These are phyloP conservation scores for Pseudolycoriella hygida DNA, from an alignment of 2,888 invertebrate genomes.

Conservation along the genomic window DNA sequence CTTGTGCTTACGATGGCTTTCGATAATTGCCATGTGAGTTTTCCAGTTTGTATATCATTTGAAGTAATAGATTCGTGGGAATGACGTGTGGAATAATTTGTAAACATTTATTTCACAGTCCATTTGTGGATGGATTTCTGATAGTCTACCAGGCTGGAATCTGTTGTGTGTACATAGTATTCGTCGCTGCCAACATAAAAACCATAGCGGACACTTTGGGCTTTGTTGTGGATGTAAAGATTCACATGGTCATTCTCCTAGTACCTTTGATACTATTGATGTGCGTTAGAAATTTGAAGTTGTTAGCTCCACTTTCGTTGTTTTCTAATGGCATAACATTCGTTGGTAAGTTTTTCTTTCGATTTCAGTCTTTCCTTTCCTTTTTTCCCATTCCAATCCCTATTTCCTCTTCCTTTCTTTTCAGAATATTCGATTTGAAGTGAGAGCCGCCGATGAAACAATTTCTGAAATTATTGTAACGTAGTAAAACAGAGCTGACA, in stretches of 20 bases:
- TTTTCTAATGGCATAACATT: slow-evolving; percentile 66
- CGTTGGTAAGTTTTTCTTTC: slow-evolving; percentile 23
- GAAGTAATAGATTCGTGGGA: too few species aligned
- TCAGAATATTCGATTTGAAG: too few species aligned
- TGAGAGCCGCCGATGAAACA: too few species aligned
- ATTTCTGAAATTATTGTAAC: too few species aligned
- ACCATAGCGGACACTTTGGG: slow-evolving; percentile 39
- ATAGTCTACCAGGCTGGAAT: slow-evolving; percentile 87
- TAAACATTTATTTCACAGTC: too few species aligned
- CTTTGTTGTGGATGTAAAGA: slow-evolving; percentile 34
- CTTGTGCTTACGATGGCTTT: slow-evolving; percentile 37
- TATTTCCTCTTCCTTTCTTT: too few species aligned
- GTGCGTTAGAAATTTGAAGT: slow-evolving; percentile 60
- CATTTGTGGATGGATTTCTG: slow-evolving; percentile 48
- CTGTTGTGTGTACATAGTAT: slow-evolving; percentile 91
- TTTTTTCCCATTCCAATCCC: too few species aligned
- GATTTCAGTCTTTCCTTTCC: too few species aligned
- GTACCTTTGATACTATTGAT: slow-evolving; percentile 62
- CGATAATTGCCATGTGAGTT: slow-evolving; percentile 33
- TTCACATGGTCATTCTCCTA: slow-evolving; percentile 55
- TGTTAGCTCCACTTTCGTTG: slow-evolving; percentile 68
- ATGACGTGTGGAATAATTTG: too few species aligned
- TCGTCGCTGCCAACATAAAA: slow-evolving; percentile 75
- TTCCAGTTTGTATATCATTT: background rate
- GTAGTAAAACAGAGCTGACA: too few species aligned